Percentiles rank a stretch among this genome's conserved stretches.
Conservation (phyloP, 2,888 invertebrate genomes). For the Ennomos fuscantarius region DNA sequence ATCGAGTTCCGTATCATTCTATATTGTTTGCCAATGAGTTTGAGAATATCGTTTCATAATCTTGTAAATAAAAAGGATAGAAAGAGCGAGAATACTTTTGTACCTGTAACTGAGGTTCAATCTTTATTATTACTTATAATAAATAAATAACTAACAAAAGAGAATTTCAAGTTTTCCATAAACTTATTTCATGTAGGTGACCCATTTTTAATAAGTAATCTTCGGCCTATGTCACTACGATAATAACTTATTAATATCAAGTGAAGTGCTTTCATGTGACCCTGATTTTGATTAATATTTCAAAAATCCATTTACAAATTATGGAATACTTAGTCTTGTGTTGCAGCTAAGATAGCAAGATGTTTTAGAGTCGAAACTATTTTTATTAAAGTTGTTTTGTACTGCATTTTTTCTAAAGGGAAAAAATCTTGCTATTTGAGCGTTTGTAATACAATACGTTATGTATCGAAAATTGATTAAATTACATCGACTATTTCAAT, state of each 20-base stretch:
- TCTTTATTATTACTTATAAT: constrained; percentile 45
- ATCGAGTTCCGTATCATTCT: constrained; percentile 39
- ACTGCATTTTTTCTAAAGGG: background rate
- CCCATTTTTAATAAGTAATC: constrained; percentile 2
- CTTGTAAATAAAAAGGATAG: constrained; percentile 69
- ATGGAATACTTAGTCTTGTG: too few relatives aligned
- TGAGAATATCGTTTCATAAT: constrained; percentile 51
- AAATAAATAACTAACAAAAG: background rate
- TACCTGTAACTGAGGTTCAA: constrained; percentile 75
- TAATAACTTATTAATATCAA: constrained; percentile 1
- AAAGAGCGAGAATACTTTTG: constrained; percentile 70
- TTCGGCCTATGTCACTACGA: constrained; percentile 19
- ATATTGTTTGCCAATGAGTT: constrained; percentile 53
- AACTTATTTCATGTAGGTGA: constrained; percentile 1
- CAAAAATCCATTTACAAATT: background rate
- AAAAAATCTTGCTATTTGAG: too few relatives aligned
- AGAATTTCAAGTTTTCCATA: constrained; percentile 1
- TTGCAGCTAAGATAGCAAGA: constrained; percentile 1
- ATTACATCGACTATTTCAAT: too few relatives aligned
- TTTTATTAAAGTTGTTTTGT: constrained; percentile 16
- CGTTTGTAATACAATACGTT: too few relatives aligned
- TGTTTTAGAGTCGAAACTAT: constrained; percentile 17
- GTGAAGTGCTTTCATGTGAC: constrained; percentile 4
- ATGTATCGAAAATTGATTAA: too few relatives aligned
- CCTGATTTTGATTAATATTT: constrained; percentile 1